Conservation (phyloP, 2,888 invertebrate genomes). For the Matsumyia berberina region DNA sequence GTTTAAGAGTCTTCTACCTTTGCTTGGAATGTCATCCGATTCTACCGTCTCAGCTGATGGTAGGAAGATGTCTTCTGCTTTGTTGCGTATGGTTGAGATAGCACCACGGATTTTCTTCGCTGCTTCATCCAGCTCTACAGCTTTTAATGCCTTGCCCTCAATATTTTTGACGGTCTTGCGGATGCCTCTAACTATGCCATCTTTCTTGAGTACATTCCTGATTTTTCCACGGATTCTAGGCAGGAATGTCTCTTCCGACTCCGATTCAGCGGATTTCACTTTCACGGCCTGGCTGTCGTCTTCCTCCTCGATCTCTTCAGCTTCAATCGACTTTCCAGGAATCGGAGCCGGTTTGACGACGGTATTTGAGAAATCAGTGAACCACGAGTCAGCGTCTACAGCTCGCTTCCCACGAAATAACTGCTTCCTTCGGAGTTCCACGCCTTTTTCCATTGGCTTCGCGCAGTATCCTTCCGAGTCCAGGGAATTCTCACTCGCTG, state of each 20-base stretch:
- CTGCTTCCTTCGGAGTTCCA: constrained; percentile 11
- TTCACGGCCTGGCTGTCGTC: not conserved
- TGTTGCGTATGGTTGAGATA: constrained; percentile 31
- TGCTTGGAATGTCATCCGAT: not conserved
- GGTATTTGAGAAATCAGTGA: constrained; percentile 80
- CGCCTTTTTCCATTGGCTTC: constrained; percentile 44
- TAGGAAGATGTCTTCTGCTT: constrained; percentile 34
- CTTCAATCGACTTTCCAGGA: constrained; percentile 20
- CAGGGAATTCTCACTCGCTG: constrained; percentile 64
- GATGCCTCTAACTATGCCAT: constrained; percentile 36
- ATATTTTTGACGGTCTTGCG: constrained; percentile 54
- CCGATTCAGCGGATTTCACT: not conserved
- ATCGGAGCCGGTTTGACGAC: constrained; percentile 81
- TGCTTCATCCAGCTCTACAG: constrained; percentile 41
- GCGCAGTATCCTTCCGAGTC: constrained; percentile 70
- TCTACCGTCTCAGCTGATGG: constrained; percentile 23
- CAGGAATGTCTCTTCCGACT: constrained; percentile 1
- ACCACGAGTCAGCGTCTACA: constrained; percentile 80
- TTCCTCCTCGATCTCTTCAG: not conserved
- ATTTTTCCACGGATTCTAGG: constrained; percentile 58
- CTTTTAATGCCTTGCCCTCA: constrained; percentile 50
- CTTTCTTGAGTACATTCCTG: constrained; percentile 32
- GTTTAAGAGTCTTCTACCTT: constrained; percentile 35
- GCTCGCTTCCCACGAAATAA: constrained; percentile 79
- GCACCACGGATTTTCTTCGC: constrained; percentile 65